These are phyloP conservation scores for Dasypus novemcinctus DNA, from an alignment of 2,113 vertebrate genomes.

Conservation along the genomic window DNA sequence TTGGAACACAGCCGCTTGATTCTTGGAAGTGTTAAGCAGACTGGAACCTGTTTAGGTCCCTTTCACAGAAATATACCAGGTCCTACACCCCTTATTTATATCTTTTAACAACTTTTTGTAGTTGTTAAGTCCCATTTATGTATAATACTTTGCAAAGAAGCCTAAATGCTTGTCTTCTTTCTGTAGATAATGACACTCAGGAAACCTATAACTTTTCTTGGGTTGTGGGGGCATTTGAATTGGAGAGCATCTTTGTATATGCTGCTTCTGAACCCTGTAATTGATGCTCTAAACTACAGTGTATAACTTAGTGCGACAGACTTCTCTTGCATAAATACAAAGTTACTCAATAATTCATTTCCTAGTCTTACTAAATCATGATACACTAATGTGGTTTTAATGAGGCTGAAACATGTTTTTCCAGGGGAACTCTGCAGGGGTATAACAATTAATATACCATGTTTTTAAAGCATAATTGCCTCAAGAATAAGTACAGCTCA, in stretches of 20 bases:
- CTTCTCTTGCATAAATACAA: constrained; percentile 66
- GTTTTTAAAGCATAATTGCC: constrained; percentile 22
- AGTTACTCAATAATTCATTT: constrained; percentile 70
- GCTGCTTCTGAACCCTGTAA: constrained; percentile 44
- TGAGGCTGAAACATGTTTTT: constrained; percentile 64
- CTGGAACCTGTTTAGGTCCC: neutral
- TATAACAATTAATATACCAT: constrained; percentile 23
- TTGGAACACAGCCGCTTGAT: neutral
- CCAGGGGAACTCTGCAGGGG: constrained; percentile 30
- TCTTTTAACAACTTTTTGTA: neutral
- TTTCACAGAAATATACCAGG: neutral
- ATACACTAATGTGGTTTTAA: constrained; percentile 68
- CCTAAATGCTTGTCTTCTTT: neutral
- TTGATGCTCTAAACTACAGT: constrained; percentile 41
- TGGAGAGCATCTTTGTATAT: constrained; percentile 38
- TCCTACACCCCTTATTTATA: neutral
- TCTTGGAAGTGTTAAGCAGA: neutral
- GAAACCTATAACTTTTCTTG: neutral
- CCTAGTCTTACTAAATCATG: constrained; percentile 53
- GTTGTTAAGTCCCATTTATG: neutral
- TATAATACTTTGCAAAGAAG: neutral
- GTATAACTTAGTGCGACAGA: constrained; percentile 53
- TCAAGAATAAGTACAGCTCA: neutral
- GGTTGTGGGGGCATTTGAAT: constrained; percentile 13
- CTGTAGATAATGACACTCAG: neutral